Evolutionary conservation across 2,888 invertebrate species (phyloP), one percentile per base, ranked within the genome.

Genomic region (Dasysyrphus tricinctus): DNA sequence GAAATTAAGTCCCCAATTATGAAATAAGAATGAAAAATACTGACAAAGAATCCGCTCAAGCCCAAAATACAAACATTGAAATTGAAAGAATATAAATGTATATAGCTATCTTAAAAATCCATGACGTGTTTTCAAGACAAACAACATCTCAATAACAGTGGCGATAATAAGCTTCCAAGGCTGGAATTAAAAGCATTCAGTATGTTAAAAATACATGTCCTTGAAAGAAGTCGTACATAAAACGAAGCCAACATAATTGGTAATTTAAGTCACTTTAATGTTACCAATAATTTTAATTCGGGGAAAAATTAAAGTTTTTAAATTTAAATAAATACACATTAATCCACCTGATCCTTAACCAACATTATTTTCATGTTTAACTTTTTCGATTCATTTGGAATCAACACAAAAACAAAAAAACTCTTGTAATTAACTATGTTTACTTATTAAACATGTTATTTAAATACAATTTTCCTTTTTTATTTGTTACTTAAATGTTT

Each of bases 401-500:
- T 1, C 6, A 19, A 24, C 32, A 49, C 0, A 49, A 65, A 65
- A 29, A 61, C 6, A 9, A 44, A 44, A 4, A 47, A 49, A 49
- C 16, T 34, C 24, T 42, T 37, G 39, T 59, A 80, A 85, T 85
- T 74, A 78, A 74, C 56, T 44, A 42, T 80, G 73, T 85, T 85
- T 77, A 77, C 76, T 80, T 49, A 73, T 85, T 69, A 70, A 85
- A 77, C 85, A 39, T 81, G 77, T 70, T 81, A 70, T 85, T 85
- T 85, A 81, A 85, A 85, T 85, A 49, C 29, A 47, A 65, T 47
- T 65, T 65, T 54, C 54, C 14, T 32, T 77, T 32, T 37, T 29
- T 3, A 3, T 44, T 76, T n/a, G n/a, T 42, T 29, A 24, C 59
- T 67, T 47, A 80, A 67, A 51, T 59, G 37, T 61, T 42, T 34